Conservation (phyloP, 2,888 invertebrate genomes). For the Enoplolaimus lenunculus region DNA sequence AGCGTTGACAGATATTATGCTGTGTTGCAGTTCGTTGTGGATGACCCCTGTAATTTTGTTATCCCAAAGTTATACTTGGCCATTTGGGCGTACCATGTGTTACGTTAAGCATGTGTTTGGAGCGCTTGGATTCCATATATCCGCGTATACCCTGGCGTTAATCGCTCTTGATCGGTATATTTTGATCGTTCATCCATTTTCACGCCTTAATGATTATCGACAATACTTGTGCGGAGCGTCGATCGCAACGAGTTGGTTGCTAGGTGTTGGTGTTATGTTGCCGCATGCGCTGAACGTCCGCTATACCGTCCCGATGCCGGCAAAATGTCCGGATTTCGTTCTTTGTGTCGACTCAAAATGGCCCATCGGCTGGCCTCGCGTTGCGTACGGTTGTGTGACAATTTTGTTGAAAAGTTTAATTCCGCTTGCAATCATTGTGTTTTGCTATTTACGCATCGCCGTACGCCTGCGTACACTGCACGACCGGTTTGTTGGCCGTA, state of each 20-base stretch:
- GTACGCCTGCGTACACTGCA: background rate
- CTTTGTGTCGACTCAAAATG: background rate
- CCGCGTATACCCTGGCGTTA: background rate
- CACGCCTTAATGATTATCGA: background rate
- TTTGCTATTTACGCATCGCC: background rate
- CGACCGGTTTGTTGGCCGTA: background rate
- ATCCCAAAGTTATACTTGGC: background rate
- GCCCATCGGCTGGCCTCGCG: background rate
- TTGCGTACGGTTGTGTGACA: background rate
- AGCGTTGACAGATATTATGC: background rate
- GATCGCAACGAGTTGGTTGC: background rate
- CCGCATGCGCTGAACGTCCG: background rate
- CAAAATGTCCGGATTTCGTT: background rate
- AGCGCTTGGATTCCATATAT: background rate
- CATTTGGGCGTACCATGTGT: background rate
- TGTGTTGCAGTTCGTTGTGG: background rate
- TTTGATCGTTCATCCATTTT: background rate
- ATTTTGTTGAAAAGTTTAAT: background rate
- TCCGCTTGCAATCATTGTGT: conserved; percentile 8
- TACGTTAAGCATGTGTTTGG: background rate
- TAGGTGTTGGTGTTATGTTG: background rate
- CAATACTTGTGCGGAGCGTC: background rate
- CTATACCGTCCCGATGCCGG: background rate
- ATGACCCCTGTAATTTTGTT: background rate
- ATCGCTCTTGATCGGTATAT: background rate